A percentile compares a stretch with the other conserved stretches of the same genome.
Evolutionary conservation across 2,888 invertebrate species (phyloP).

Genomic region (Lasioglossum leucozonium): DNA sequence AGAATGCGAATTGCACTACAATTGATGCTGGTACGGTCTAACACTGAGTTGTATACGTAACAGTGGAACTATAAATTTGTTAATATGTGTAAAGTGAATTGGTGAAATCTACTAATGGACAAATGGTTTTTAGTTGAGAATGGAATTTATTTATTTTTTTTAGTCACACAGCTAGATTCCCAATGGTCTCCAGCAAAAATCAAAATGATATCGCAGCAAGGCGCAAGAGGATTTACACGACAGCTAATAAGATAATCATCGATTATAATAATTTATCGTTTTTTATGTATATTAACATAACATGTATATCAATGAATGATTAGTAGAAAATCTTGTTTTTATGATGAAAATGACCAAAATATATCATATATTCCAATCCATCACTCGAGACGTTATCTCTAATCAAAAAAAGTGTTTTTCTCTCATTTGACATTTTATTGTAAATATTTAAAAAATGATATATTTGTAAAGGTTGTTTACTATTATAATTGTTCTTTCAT

Average conservation of each 20-base stretch:
- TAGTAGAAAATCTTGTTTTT: slow-evolving; percentile 58
- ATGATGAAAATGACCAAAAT: slow-evolving; percentile 60
- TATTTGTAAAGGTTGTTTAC: slow-evolving; percentile 23
- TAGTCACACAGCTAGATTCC: slow-evolving; percentile 36
- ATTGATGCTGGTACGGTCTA: slow-evolving; percentile 42
- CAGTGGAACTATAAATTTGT: slow-evolving; percentile 54
- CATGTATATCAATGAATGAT: slow-evolving; percentile 54
- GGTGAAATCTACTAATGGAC: slow-evolving; percentile 29
- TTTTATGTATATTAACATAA: slow-evolving; percentile 50
- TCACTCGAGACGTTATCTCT: slow-evolving; percentile 21
- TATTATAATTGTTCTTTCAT: slow-evolving; percentile 3
- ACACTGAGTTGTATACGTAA: slow-evolving; percentile 46
- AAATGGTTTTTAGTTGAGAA: slow-evolving; percentile 47
- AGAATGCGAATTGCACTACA: slow-evolving; percentile 45
- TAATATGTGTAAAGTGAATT: slow-evolving; percentile 48
- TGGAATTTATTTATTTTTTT: slow-evolving; percentile 61
- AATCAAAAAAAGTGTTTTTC: slow-evolving; percentile 11
- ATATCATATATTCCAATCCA: slow-evolving; percentile 51
- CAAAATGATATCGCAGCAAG: slow-evolving; percentile 48
- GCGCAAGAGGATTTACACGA: slow-evolving; percentile 32
- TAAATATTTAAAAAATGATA: slow-evolving; percentile 7
- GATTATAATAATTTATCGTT: slow-evolving; percentile 51
- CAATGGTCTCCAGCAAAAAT: slow-evolving; percentile 46
- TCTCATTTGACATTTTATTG: slow-evolving; percentile 25
- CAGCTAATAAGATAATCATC: slow-evolving; percentile 27